A percentile compares a stretch with the other conserved stretches of the same genome.
Conservation (phyloP, 2,113 vertebrate species). For the Gavialis gangeticus region DNA sequence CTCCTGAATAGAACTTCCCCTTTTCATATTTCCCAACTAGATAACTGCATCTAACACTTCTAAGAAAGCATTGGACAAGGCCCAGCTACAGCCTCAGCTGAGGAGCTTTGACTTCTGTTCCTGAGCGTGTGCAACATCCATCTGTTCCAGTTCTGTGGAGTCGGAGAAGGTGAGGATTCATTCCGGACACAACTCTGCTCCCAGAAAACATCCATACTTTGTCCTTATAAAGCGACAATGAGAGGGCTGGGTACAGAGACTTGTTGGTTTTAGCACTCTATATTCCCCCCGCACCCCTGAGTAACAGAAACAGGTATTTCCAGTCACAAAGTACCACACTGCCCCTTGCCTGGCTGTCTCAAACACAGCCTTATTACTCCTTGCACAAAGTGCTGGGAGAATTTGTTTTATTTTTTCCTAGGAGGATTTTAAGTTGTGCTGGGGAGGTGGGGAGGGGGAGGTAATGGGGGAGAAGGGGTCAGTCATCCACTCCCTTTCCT, state of each 20-base stretch:
- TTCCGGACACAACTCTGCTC: background rate
- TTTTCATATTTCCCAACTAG: background rate
- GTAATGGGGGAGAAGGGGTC: background rate
- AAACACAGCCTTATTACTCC: constrained; percentile 49
- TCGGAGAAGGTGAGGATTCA: background rate
- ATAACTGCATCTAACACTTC: background rate
- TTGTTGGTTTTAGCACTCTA: constrained; percentile 29
- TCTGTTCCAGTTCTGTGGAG: background rate
- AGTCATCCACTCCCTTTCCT: background rate
- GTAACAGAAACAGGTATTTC: constrained; percentile 56
- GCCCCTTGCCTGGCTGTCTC: constrained; percentile 35
- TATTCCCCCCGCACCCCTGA: background rate
- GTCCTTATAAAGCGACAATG: constrained; percentile 38
- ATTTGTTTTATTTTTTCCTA: background rate
- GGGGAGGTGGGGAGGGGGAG: too few species aligned
- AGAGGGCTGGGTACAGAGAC: background rate
- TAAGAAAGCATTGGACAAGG: background rate
- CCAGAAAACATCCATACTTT: background rate
- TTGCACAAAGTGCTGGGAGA: constrained; percentile 41
- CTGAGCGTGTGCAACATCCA: background rate
- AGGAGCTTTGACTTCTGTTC: background rate
- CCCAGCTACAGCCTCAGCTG: background rate
- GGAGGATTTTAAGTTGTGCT: constrained; percentile 16
- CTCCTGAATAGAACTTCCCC: background rate
- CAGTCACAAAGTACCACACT: constrained; percentile 30